A percentile compares a stretch with the other conserved stretches of the same genome.
Conservation (phyloP, 2,888 invertebrate species). For the Euphydryas editha region DNA sequence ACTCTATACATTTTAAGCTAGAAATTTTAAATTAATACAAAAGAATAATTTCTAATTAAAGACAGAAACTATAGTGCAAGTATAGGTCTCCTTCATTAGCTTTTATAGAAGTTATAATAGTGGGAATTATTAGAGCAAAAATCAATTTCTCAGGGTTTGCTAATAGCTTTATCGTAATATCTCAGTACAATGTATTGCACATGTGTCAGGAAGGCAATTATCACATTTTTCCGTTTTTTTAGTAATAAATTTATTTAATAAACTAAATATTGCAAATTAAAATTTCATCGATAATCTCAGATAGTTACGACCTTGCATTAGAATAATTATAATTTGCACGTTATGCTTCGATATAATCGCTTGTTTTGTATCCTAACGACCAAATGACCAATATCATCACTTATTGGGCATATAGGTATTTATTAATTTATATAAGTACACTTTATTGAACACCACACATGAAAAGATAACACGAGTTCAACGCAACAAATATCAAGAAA, state of each 20-base stretch:
- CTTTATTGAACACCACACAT: too few species aligned
- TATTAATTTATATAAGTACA: too few species aligned
- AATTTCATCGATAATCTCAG: constrained; percentile 2
- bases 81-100: constrained; percentile 61
- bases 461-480: too few species aligned
- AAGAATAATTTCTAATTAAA: constrained; percentile 47
- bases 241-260: constrained; percentile 17
- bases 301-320: constrained; percentile 20
- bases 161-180: constrained; percentile 68
- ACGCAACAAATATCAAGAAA: too few species aligned
- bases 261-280: constrained; percentile 3
- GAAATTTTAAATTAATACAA: constrained; percentile 16
- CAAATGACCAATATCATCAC: too few species aligned
- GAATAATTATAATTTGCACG: constrained; percentile 2
- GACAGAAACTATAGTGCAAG: constrained; percentile 62
- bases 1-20: constrained; percentile 44
- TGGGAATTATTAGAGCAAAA: constrained; percentile 82
- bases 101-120: constrained; percentile 78
- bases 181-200: constrained; percentile 40
- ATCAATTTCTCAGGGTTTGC: constrained; percentile 77
- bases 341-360: not conserved
- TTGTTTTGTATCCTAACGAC: too few species aligned
- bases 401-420: not conserved
- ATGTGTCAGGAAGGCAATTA: constrained; percentile 39
- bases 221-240: constrained; percentile 27